Percentiles rank a stretch among this genome's conserved stretches.
Evolutionary conservation across 2,797 vertebrate genomes (phyloP).

Genomic region (Pelodytes ibericus): DNA sequence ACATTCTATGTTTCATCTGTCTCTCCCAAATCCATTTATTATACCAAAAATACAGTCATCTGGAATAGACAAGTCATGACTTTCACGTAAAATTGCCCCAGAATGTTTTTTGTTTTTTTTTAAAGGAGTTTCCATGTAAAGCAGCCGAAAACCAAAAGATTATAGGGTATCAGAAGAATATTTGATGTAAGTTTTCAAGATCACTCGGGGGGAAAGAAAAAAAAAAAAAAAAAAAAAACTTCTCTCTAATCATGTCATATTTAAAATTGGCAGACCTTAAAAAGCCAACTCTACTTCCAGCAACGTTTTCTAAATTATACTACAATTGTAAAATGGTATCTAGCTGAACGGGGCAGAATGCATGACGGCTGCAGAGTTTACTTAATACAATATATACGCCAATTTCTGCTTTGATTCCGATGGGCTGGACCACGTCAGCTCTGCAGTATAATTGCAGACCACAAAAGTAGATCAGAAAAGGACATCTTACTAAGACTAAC

Average conservation of each 20-base stretch:
- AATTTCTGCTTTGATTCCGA: neutral
- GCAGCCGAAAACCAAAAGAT: conserved; percentile 19
- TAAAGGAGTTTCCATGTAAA: conserved; percentile 3
- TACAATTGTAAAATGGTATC: conserved; percentile 8
- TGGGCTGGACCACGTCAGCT: neutral
- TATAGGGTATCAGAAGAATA: conserved; percentile 28
- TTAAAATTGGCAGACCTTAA: conserved; percentile 23
- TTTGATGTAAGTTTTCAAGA: conserved; percentile 5
- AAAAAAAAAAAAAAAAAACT: conserved; percentile 1
- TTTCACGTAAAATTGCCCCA: neutral
- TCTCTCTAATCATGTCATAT: conserved; percentile 34
- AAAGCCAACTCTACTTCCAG: conserved; percentile 4
- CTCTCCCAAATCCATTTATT: neutral
- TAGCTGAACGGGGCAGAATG: neutral
- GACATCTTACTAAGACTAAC: conserved; percentile 13
- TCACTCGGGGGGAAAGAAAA: conserved; percentile 1
- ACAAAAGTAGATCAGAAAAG: conserved; percentile 2
- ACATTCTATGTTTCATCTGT: no score
- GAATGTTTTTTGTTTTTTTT: no score
- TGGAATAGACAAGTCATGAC: neutral
- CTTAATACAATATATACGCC: neutral
- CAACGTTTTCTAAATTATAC: conserved; percentile 7
- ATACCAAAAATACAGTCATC: neutral
- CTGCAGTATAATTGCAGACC: neutral
- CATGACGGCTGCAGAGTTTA: neutral